Conservation (phyloP, 2,113 vertebrate genomes). For the Drymodes brunneopygia region DNA sequence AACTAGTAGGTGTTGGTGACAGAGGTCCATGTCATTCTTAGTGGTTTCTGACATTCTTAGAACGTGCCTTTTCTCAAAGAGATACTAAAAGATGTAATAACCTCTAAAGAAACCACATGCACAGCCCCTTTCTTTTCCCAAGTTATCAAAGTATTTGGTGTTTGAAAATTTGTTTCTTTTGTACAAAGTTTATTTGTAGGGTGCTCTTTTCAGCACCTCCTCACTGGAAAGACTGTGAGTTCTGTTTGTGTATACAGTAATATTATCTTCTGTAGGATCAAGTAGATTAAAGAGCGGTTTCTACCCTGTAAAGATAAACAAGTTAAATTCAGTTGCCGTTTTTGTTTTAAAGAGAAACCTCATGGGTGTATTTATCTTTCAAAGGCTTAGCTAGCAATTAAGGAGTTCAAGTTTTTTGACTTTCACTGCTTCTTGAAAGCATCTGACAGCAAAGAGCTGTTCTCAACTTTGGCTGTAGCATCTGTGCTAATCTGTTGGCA, state of each 20-base stretch:
- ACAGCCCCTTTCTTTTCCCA: background rate
- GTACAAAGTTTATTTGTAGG: background rate
- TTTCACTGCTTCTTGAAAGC: background rate
- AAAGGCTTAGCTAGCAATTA: background rate
- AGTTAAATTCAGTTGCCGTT: background rate
- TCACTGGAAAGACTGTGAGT: background rate
- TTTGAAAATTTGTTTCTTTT: background rate
- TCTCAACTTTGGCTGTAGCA: background rate
- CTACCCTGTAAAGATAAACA: background rate
- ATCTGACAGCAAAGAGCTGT: background rate
- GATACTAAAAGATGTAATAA: background rate
- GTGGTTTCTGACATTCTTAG: background rate
- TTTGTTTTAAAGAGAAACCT: background rate
- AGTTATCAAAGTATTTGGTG: background rate
- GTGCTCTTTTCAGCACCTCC: background rate
- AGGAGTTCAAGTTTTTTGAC: background rate
- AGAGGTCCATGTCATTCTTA: background rate
- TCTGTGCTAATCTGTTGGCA: background rate
- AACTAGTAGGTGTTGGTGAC: background rate
- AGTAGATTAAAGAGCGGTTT: background rate
- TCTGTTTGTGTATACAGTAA: background rate
- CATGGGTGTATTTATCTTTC: background rate
- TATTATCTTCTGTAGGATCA: background rate
- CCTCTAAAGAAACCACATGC: background rate
- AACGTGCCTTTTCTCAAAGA: background rate